These are phyloP conservation scores for Agrochola litura DNA, from an alignment of 2,888 invertebrate genomes.

Conservation along the genomic window DNA sequence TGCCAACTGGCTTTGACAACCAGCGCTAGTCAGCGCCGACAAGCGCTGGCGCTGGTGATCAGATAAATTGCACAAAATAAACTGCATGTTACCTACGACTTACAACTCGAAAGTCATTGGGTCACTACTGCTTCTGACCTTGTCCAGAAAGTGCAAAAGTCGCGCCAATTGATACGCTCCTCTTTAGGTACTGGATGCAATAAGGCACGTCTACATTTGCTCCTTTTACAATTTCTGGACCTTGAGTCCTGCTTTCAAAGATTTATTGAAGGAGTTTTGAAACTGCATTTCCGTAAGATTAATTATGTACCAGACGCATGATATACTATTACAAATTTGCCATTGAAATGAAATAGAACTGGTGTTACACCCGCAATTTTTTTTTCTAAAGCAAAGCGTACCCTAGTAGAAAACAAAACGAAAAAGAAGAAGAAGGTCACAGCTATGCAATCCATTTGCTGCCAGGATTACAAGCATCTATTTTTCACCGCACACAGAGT, in stretches of 20 bases:
- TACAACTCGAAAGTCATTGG: not conserved
- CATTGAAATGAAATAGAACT: not conserved
- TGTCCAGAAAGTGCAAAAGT: not conserved
- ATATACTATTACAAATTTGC: no score
- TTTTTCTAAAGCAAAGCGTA: not conserved
- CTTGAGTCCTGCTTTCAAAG: no score
- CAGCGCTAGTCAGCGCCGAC: no score
- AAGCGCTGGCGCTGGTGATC: no score
- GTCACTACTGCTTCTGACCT: not conserved
- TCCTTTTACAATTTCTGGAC: not conserved
- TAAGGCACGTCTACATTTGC: not conserved
- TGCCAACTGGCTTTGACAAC: no score
- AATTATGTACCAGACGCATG: no score
- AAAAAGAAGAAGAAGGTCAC: conserved; percentile 5
- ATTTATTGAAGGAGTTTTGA: no score
- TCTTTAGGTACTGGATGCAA: not conserved
- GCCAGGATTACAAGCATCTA: conserved; percentile 29
- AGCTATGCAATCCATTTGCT: conserved; percentile 40
- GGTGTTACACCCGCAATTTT: not conserved
- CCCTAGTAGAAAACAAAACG: not conserved
- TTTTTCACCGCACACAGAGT: conserved; percentile 39
- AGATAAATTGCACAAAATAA: not conserved
- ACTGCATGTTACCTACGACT: not conserved
- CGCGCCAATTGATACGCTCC: not conserved
- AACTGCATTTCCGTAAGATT: no score